Base-by-base conservation (phyloP, 2,113 vertebrate species). In the Zapornia atra region DNA sequence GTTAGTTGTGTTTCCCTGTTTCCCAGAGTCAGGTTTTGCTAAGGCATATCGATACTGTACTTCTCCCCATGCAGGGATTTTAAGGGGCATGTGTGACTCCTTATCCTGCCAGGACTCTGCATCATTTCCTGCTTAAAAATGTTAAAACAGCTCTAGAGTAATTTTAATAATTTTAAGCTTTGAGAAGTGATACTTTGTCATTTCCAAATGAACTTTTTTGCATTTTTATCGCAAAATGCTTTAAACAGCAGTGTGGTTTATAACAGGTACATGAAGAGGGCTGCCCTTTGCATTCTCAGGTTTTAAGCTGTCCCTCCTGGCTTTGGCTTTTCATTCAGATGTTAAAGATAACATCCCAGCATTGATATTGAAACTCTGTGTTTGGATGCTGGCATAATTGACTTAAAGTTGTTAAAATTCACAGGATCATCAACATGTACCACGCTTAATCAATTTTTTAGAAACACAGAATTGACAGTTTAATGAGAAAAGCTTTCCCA, bases 401-500 rank as follows among this genome's bases (percentile, higher is more conserved):
- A 88, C 91, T 93, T 64, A 19, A 51, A 90, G 89, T 34, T 87
- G 91, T 96, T 97, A 92, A 95, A 91, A 96, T 97, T 88, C 89
- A 94, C 46, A 53, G 65, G 64, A 73, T 90, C 90, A 50, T 92
- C 92, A 94, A 61, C 36, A 20, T 22, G 40, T 38, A 63, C 85
- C 44, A 86, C 9, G 1, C 80, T 89, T 86, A 94, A 94, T 97
- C 92, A 90, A 88, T 93, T 86, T 93, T 94, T 92, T 66, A 92
- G 87, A 70, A 94, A 83, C 57, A 69, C 59, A 21, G 54, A 96
- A 96, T 88, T 3, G 87, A 94, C 86, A 88, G 79, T 76, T 96
- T 96, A 95, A 96, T 89, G 95, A 96, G 95, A 86, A 79, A 81
- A 90, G 87, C 76, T 96, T 95, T 96, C 85, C 56, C 66, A 88